Conservation (phyloP, 2,888 invertebrate species). For the Drosophila mayaguana region DNA sequence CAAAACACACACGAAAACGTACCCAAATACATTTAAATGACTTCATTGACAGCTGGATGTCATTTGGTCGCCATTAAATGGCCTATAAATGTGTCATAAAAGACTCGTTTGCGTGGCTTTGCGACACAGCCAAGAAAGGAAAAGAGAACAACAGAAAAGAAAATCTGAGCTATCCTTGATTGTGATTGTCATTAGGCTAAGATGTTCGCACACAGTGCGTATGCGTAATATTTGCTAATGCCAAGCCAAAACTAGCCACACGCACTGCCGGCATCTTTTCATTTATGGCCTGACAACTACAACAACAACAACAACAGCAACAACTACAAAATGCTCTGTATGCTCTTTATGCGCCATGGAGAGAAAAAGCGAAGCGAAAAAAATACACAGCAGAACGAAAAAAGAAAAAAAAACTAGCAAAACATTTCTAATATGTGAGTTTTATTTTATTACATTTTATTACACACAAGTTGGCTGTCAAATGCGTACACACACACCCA, state of each 20-base stretch:
- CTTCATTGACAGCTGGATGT: conserved; percentile 38
- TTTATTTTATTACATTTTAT: conserved; percentile 80
- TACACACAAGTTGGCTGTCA: conserved; percentile 76
- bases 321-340: conserved; percentile 35
- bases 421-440: conserved; percentile 77
- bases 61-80: conserved; percentile 46
- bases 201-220: conserved; percentile 36
- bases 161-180: conserved; percentile 41
- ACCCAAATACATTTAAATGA: conserved; percentile 41
- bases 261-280: conserved; percentile 39
- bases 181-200: conserved; percentile 43
- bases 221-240: conserved; percentile 61
- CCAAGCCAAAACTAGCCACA: conserved; percentile 51
- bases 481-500: conserved; percentile 55
- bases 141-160: neutral
- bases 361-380: conserved; percentile 1
- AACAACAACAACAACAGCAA: conserved; percentile 27
- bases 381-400: neutral
- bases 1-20: conserved; percentile 9
- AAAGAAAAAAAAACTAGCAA: conserved; percentile 40
- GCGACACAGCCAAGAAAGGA: neutral
- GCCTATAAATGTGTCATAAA: conserved; percentile 55
- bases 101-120: conserved; percentile 35
- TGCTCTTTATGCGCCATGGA: conserved; percentile 36
- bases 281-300: conserved; percentile 49